A percentile compares a stretch with the other conserved stretches of the same genome.
Evolutionary conservation across 2,113 vertebrate species (phyloP).

Genomic region (Indri indri): DNA sequence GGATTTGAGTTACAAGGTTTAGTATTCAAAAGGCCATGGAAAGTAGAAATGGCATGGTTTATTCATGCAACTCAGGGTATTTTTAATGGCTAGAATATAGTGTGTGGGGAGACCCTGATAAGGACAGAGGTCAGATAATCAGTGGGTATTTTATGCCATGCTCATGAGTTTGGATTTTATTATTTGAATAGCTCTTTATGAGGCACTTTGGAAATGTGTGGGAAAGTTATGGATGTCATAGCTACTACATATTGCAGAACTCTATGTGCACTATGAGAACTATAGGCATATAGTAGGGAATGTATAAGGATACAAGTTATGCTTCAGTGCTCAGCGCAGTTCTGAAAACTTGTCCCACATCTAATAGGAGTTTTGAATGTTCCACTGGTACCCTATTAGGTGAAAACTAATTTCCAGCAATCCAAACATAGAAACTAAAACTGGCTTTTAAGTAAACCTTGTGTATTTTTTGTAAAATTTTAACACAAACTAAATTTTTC

Average conservation of each 20-base stretch:
- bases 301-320: not conserved
- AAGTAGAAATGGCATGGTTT: not conserved
- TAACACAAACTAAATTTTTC: not conserved
- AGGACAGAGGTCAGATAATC: not conserved
- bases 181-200: not conserved
- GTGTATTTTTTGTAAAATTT: not conserved
- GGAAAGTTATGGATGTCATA: not conserved
- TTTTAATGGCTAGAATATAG: not conserved
- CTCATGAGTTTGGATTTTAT: not conserved
- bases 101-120: not conserved
- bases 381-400: not conserved
- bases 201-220: not conserved
- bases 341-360: not conserved
- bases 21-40: not conserved
- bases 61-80: not conserved
- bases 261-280: not conserved
- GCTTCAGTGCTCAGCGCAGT: not conserved
- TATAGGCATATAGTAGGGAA: not conserved
- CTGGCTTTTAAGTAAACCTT: not conserved
- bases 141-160: not conserved
- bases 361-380: not conserved
- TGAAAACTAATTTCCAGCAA: not conserved
- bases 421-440: not conserved
- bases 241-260: too few species aligned
- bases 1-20: not conserved